These are phyloP conservation scores for Ovibos moschatus DNA, from an alignment of 2,113 vertebrate species.

Conservation along the genomic window DNA sequence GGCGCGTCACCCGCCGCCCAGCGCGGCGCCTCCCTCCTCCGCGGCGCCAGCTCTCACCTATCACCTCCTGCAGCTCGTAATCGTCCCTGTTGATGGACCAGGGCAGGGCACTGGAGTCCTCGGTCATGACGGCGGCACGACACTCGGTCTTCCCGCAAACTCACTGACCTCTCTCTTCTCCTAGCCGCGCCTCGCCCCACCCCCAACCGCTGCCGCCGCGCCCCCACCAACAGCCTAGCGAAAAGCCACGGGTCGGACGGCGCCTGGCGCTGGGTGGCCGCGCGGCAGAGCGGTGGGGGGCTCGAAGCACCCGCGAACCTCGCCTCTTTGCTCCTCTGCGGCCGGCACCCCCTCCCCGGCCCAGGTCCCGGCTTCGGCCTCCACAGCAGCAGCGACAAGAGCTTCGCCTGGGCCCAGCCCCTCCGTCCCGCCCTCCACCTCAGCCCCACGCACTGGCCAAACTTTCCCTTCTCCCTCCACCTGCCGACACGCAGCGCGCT, in stretches of 20 bases:
- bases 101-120: constrained; percentile 92
- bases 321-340: not conserved
- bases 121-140: constrained; percentile 87
- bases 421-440: constrained; percentile 55
- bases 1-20: not conserved
- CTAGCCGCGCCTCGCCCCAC: constrained; percentile 37
- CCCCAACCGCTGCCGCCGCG: constrained; percentile 54
- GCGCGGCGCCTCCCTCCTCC: not conserved
- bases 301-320: not conserved
- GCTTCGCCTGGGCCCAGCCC: constrained; percentile 25
- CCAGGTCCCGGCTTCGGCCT: constrained; percentile 20
- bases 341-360: not conserved
- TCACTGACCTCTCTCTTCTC: constrained; percentile 38
- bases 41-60: constrained; percentile 86
- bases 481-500: constrained; percentile 70
- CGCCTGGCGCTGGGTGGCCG: constrained; percentile 16
- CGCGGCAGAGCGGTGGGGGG: not conserved
- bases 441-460: constrained; percentile 57
- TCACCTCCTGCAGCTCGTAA: constrained; percentile 97
- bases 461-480: constrained; percentile 73
- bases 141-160: not conserved
- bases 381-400: not conserved
- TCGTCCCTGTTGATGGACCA: constrained; percentile 98
- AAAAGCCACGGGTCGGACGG: not conserved
- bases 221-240: constrained; percentile 53